Evolutionary conservation across 2,113 vertebrate genomes (phyloP).

Genomic region (Myiozetetes cayanensis): DNA sequence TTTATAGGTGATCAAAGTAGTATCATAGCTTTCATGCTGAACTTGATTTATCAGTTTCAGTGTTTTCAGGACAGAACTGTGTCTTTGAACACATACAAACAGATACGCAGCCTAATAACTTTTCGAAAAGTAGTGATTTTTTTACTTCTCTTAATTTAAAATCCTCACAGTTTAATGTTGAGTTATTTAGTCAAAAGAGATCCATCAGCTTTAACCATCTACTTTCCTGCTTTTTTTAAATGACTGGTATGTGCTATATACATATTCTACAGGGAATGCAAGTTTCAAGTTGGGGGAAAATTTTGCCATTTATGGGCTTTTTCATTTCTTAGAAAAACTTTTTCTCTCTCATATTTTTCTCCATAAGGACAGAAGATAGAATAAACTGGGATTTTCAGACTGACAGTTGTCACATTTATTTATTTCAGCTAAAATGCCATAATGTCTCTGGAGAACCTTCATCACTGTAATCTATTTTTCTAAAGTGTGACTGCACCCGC

Average conservation of each 20-base stretch:
- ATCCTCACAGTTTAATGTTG: not conserved
- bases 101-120: not conserved
- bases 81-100: not conserved
- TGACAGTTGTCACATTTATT: not conserved
- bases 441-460: not conserved
- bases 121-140: not conserved
- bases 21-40: not conserved
- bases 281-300: not conserved
- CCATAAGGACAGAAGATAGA: not conserved
- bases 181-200: not conserved
- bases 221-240: not conserved
- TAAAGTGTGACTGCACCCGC: not conserved
- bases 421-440: not conserved
- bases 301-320: not conserved
- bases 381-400: not conserved
- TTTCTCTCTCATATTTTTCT: not conserved
- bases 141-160: not conserved
- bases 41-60: not conserved
- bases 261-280: not conserved
- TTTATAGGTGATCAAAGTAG: not conserved
- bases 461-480: not conserved
- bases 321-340: not conserved
- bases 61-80: not conserved
- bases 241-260: no score
- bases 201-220: not conserved